A percentile compares a stretch with the other conserved stretches of the same genome.
Evolutionary conservation across 1,140 invertebrate genomes (phyloP).

Genomic region (Drosophila prosaltans): DNA sequence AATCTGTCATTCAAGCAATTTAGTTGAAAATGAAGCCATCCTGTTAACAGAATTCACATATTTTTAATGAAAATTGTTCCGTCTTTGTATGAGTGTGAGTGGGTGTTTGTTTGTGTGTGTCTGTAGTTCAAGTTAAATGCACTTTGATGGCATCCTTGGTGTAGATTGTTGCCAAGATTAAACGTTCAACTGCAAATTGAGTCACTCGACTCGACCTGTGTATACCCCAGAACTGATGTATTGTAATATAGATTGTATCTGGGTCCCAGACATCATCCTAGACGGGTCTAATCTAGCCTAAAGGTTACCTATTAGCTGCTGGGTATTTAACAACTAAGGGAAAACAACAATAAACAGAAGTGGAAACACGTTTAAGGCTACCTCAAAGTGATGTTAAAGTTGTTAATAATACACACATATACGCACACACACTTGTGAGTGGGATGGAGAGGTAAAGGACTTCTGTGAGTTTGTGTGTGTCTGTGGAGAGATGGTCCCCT

Average conservation of each 20-base stretch:
- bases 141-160: slow-evolving; percentile 14
- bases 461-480: slow-evolving; percentile 5
- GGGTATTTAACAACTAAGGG: slow-evolving; percentile 13
- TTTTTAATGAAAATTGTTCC: slow-evolving; percentile 4
- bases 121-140: slow-evolving; percentile 18
- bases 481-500: slow-evolving; percentile 18
- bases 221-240: not conserved
- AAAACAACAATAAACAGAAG: slow-evolving; percentile 36
- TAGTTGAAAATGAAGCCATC: slow-evolving; percentile 16
- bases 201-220: not conserved
- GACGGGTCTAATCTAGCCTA: not conserved
- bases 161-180: slow-evolving; percentile 6
- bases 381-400: slow-evolving; percentile 76
- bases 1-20: slow-evolving; percentile 27
- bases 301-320: not conserved
- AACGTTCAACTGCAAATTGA: slow-evolving; percentile 6
- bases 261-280: not conserved
- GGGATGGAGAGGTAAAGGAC: not conserved
- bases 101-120: slow-evolving; percentile 20
- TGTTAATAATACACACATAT: slow-evolving; percentile 62
- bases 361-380: slow-evolving; percentile 51
- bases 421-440: slow-evolving; percentile 4
- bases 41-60: slow-evolving; percentile 11
- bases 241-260: not conserved
- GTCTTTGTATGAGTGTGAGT: not conserved